phyloP scores from a whole-genome alignment of 2,888 invertebrate species.

The Nymphalis c-album region DNA sequence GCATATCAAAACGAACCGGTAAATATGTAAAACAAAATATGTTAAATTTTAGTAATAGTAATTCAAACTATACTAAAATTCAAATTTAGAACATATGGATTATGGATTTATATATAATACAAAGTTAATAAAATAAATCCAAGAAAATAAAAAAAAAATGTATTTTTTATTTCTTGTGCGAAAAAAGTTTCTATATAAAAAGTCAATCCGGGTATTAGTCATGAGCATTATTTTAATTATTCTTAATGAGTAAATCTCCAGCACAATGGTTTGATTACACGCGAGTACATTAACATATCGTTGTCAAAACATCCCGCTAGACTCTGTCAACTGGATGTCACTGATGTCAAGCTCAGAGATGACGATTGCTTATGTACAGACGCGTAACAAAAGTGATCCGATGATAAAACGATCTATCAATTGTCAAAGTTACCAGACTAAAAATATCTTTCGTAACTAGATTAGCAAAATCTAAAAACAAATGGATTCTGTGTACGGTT shows the following conservation, averaged over 20 bases:
- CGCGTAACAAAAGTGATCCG: constrained; percentile 19
- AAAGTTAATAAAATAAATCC: too few relatives aligned
- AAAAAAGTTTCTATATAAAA: background rate
- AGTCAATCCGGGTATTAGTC: constrained; percentile 6
- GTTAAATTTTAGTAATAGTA: too few relatives aligned
- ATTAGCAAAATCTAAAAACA: too few relatives aligned
- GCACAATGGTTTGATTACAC: constrained; percentile 71
- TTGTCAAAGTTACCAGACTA: too few relatives aligned
- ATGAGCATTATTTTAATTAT: constrained; percentile 19
- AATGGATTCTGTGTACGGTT: too few relatives aligned
- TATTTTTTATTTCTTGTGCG: background rate
- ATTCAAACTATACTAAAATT: background rate
- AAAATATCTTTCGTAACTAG: too few relatives aligned
- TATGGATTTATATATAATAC: too few relatives aligned
- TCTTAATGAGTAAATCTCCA: constrained; percentile 62
- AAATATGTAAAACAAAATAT: too few relatives aligned
- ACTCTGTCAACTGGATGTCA: constrained; percentile 71
- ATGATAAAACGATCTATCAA: too few relatives aligned
- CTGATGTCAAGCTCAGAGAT: constrained; percentile 55
- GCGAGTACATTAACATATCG: constrained; percentile 65
- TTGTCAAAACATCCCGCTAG: constrained; percentile 67
- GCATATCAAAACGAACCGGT: too few relatives aligned
- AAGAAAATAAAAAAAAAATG: background rate
- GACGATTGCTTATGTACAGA: constrained; percentile 52
- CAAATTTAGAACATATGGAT: too few relatives aligned